phyloP scores from a whole-genome alignment of 1,140 invertebrate genomes.

The Drosophila mauritiana region DNA sequence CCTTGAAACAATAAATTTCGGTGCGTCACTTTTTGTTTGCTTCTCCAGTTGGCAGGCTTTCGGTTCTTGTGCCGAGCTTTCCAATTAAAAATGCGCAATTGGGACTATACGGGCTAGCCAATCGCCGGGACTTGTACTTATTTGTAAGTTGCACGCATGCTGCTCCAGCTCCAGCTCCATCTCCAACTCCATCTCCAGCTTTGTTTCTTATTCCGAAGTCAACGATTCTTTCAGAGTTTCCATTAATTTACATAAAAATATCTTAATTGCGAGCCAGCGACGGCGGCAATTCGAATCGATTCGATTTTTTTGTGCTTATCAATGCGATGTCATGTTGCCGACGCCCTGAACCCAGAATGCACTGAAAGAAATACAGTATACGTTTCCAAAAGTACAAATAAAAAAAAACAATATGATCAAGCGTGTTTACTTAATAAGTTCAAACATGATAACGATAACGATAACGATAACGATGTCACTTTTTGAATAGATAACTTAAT shows the following conservation, averaged over 20 bases:
- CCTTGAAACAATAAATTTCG: constrained; percentile 79
- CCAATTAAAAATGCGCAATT: constrained; percentile 82
- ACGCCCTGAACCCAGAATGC: constrained; percentile 33
- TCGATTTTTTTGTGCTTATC: constrained; percentile 54
- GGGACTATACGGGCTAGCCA: constrained; percentile 55
- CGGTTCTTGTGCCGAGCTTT: constrained; percentile 41
- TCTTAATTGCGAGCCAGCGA: constrained; percentile 67
- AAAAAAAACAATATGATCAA: too few relatives aligned
- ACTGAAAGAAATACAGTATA: not conserved
- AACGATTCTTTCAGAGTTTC: constrained; percentile 19
- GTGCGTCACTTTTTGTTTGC: constrained; percentile 73
- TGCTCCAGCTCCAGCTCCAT: constrained; percentile 16
- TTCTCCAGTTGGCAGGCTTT: constrained; percentile 11
- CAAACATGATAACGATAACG: too few relatives aligned
- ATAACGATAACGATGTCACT: too few relatives aligned
- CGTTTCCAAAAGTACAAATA: too few relatives aligned
- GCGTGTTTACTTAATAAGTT: too few relatives aligned
- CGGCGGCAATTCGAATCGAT: constrained; percentile 21
- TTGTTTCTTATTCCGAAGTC: not conserved
- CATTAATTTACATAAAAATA: constrained; percentile 82
- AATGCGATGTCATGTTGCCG: constrained; percentile 74
- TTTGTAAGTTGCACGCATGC: constrained; percentile 78
- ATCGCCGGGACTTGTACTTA: constrained; percentile 67
- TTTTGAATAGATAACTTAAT: too few relatives aligned
- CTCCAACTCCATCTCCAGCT: constrained; percentile 5